phyloP scores from a whole-genome alignment of 2,113 vertebrate genomes.

The Poicephalus gulielmi region DNA sequence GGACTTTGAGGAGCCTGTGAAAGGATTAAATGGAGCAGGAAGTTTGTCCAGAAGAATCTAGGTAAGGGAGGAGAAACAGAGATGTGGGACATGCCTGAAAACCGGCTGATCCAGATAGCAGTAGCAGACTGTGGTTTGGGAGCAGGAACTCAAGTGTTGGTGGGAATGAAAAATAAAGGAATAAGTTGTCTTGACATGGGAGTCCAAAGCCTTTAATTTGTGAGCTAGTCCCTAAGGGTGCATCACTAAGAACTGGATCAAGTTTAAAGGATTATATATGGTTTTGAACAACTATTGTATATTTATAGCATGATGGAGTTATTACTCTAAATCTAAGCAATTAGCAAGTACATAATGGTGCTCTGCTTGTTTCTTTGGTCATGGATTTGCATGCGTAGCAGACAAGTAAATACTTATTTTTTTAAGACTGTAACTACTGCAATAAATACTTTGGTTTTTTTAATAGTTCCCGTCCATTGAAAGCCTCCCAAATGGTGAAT shows the following conservation, averaged over 20 bases:
- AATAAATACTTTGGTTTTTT: conserved; percentile 65
- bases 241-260: conserved; percentile 18
- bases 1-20: neutral
- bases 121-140: conserved; percentile 37
- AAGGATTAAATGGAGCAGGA: neutral
- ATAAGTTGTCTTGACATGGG: conserved; percentile 13
- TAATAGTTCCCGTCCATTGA: conserved; percentile 88
- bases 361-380: conserved; percentile 2
- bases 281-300: conserved; percentile 37
- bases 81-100: neutral
- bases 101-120: conserved; percentile 18
- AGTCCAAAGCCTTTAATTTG: conserved; percentile 20
- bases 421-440: conserved; percentile 20
- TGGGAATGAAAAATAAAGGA: conserved; percentile 26
- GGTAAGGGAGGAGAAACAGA: neutral
- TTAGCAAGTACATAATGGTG: conserved; percentile 13
- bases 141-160: conserved; percentile 15
- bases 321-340: conserved; percentile 29
- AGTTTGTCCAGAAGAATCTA: neutral
- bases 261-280: neutral
- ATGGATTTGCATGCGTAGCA: conserved; percentile 47
- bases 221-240: conserved; percentile 23
- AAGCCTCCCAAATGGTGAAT: conserved; percentile 89
- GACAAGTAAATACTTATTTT: conserved; percentile 30
- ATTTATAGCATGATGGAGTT: conserved; percentile 33